These are phyloP conservation scores for Aphidoletes aphidimyza DNA, from an alignment of 2,888 invertebrate genomes.

Conservation along the genomic window DNA sequence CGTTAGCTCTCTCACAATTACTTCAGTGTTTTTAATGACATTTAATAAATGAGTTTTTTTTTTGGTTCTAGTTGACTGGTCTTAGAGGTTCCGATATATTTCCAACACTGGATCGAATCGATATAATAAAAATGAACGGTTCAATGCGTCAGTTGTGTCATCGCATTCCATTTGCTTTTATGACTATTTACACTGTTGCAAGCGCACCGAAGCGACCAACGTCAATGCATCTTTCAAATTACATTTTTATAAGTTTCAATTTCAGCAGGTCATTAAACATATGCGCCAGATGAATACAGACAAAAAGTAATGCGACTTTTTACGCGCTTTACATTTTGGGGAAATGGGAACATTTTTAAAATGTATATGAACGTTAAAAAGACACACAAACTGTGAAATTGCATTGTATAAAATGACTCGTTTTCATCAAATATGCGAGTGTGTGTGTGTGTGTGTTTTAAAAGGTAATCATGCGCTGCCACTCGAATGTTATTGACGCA, in stretches of 20 bases:
- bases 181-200: slow-evolving; percentile 40
- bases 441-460: not conserved
- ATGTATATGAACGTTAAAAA: not conserved
- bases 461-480: not conserved
- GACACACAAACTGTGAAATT: slow-evolving; percentile 45
- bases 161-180: slow-evolving; percentile 7
- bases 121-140: not conserved
- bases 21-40: slow-evolving; percentile 22
- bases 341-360: slow-evolving; percentile 20
- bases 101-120: not conserved
- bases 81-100: not conserved
- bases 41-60: slow-evolving; percentile 42
- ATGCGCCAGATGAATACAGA: not conserved
- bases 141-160: slow-evolving; percentile 43
- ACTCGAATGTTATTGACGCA: not conserved
- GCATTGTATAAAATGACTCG: not conserved
- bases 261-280: slow-evolving; percentile 39
- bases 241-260: not conserved
- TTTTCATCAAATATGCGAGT: not conserved
- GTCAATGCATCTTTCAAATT: not conserved
- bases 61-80: not conserved
- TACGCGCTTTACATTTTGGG: not conserved
- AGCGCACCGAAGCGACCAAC: not conserved
- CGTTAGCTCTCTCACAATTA: not conserved
- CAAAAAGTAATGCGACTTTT: not conserved